Evolutionary conservation across 2,113 vertebrate species (phyloP).

Genomic region (Lamprologus speciosus): DNA sequence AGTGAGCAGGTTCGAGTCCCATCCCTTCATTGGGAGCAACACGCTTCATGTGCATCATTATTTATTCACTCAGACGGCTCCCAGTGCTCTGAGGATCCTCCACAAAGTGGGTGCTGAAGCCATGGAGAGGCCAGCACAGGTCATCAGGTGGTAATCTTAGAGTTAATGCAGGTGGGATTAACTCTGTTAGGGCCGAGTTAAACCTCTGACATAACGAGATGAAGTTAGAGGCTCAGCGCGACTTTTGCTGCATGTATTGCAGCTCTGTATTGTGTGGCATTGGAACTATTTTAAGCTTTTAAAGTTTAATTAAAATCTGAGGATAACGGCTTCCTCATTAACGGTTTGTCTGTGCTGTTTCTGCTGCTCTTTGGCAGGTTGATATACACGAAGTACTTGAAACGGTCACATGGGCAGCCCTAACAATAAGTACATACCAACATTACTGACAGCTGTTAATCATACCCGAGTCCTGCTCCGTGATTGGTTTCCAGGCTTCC

Average conservation of each 20-base stretch:
- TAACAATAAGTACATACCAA: background rate
- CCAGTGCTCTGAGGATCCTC: background rate
- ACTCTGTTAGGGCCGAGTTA: background rate
- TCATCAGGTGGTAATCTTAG: background rate
- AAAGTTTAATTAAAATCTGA: background rate
- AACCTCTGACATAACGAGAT: constrained; percentile 10
- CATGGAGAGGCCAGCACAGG: background rate
- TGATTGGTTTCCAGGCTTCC: background rate
- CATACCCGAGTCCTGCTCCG: background rate
- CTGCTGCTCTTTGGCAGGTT: background rate
- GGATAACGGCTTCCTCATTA: background rate
- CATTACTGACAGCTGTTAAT: background rate
- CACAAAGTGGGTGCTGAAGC: background rate
- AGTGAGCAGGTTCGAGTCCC: background rate
- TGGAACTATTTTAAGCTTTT: background rate
- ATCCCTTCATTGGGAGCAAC: background rate
- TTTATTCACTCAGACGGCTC: background rate
- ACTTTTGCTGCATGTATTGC: background rate
- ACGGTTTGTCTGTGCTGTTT: background rate
- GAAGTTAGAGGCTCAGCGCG: background rate
- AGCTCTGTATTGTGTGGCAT: background rate
- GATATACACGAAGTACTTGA: background rate
- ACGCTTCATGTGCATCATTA: background rate
- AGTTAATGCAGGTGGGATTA: constrained; percentile 8
- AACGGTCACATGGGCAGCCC: background rate